A percentile compares a stretch with the other conserved stretches of the same genome.
Conservation (phyloP, 2,888 invertebrate species). For the Brassicogethes aeneus region DNA sequence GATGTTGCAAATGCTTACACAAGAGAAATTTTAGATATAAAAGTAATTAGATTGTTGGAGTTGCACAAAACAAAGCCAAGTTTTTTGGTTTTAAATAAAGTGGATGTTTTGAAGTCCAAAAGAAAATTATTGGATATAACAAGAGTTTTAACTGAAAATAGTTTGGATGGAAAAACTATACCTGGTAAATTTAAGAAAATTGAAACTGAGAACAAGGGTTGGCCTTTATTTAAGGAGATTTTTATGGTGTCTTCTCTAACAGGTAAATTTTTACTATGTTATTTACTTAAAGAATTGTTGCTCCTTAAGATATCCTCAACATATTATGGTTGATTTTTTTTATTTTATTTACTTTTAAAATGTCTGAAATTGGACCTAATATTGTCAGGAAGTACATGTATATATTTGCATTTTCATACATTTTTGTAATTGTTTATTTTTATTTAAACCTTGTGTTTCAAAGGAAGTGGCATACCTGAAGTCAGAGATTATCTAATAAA, state of each 20-base stretch:
- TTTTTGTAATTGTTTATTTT: conserved; percentile 8
- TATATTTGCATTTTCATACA: too few relatives aligned
- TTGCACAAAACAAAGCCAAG: conserved; percentile 50
- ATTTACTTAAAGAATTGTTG: too few relatives aligned
- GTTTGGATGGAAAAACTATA: conserved; percentile 31
- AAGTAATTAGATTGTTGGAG: conserved; percentile 61
- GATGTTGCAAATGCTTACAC: conserved; percentile 68
- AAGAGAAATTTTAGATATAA: conserved; percentile 57
- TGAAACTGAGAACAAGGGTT: conserved; percentile 40
- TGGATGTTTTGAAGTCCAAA: conserved; percentile 63
- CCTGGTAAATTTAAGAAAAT: conserved; percentile 17
- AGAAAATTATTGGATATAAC: conserved; percentile 65
- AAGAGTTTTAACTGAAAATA: conserved; percentile 54
- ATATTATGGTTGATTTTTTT: not conserved
- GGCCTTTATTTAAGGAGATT: conserved; percentile 76
- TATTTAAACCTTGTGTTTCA: too few relatives aligned
- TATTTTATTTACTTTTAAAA: not conserved
- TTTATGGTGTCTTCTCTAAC: conserved; percentile 87
- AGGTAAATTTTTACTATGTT: conserved; percentile 47
- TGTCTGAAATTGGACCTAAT: too few relatives aligned
- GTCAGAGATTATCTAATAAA: conserved; percentile 53
- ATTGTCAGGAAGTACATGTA: too few relatives aligned
- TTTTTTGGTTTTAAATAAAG: conserved; percentile 86
- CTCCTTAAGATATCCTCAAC: too few relatives aligned
- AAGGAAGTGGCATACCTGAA: conserved; percentile 35